A percentile compares a stretch with the other conserved stretches of the same genome.
Evolutionary conservation across 2,888 invertebrate species (phyloP).

Genomic region (Asteroscopus sphinx): DNA sequence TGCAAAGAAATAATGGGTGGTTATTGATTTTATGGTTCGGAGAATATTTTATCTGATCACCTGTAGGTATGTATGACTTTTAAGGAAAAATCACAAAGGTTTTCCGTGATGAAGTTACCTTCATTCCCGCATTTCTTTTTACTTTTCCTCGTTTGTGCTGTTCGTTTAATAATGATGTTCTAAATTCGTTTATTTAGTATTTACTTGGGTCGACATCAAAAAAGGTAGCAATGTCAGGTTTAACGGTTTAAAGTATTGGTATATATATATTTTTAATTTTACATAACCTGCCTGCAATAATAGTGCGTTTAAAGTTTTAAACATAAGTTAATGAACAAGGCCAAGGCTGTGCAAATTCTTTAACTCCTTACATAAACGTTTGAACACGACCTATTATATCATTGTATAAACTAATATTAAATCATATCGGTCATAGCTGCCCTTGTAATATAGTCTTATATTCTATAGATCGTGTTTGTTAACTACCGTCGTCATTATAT

Average conservation of each 20-base stretch:
- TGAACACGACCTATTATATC: conserved; percentile 29
- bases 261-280: conserved; percentile 14
- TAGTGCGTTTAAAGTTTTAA: conserved; percentile 5
- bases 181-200: background rate
- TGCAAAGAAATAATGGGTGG: too few species aligned
- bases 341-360: conserved; percentile 20
- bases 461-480: conserved; percentile 13
- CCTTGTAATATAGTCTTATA: conserved; percentile 14
- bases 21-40: too few species aligned
- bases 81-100: too few species aligned
- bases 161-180: conserved; percentile 1
- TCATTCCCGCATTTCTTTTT: conserved; percentile 4
- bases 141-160: conserved; percentile 18
- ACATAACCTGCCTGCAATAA: conserved; percentile 9
- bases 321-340: conserved; percentile 20
- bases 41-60: too few species aligned
- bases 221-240: conserved; percentile 1
- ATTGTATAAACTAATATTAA: conserved; percentile 8
- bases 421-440: conserved; percentile 15
- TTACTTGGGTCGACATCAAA: conserved; percentile 13
- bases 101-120: too few species aligned
- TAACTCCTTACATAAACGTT: conserved; percentile 25
- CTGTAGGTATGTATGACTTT: too few species aligned
- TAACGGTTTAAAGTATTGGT: too few species aligned
- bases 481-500: conserved; percentile 19